phyloP scores from a whole-genome alignment of 2,797 vertebrate species.

The Protonibea diacanthus region DNA sequence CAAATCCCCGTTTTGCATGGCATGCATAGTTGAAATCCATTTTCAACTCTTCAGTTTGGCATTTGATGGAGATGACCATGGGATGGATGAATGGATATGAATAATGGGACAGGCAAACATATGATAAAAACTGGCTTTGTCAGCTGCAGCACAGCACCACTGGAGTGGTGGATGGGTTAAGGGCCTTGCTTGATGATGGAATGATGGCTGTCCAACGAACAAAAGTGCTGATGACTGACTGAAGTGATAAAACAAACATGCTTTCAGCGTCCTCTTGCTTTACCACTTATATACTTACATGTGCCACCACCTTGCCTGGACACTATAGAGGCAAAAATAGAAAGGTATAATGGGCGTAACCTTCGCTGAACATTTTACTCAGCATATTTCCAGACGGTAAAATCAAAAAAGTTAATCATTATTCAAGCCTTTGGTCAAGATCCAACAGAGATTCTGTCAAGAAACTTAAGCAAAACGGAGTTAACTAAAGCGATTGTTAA shows the following conservation, averaged over 20 bases:
- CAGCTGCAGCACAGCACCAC: conserved; percentile 59
- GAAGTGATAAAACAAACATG: conserved; percentile 76
- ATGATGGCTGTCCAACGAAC: conserved; percentile 65
- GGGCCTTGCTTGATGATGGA: conserved; percentile 66
- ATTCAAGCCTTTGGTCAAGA: conserved; percentile 22
- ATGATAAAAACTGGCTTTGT: conserved; percentile 28
- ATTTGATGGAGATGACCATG: conserved; percentile 34
- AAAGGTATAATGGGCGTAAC: conserved; percentile 73
- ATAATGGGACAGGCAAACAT: conserved; percentile 61
- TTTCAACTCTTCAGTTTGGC: conserved; percentile 50
- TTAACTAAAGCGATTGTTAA: not conserved
- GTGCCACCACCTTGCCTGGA: conserved; percentile 48
- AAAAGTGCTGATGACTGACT: conserved; percentile 60
- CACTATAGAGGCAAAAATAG: conserved; percentile 82
- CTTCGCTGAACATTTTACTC: conserved; percentile 54
- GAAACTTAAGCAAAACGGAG: conserved; percentile 4
- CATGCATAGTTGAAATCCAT: conserved; percentile 77
- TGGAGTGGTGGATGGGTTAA: conserved; percentile 66
- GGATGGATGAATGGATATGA: conserved; percentile 52
- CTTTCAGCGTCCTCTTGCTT: conserved; percentile 70
- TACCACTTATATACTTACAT: conserved; percentile 79
- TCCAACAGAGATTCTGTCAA: conserved; percentile 42
- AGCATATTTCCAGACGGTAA: conserved; percentile 43
- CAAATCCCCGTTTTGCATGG: conserved; percentile 53
- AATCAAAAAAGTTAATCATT: conserved; percentile 22